Conservation (phyloP, 2,888 invertebrate species). For the Oligia fasciuncula region DNA sequence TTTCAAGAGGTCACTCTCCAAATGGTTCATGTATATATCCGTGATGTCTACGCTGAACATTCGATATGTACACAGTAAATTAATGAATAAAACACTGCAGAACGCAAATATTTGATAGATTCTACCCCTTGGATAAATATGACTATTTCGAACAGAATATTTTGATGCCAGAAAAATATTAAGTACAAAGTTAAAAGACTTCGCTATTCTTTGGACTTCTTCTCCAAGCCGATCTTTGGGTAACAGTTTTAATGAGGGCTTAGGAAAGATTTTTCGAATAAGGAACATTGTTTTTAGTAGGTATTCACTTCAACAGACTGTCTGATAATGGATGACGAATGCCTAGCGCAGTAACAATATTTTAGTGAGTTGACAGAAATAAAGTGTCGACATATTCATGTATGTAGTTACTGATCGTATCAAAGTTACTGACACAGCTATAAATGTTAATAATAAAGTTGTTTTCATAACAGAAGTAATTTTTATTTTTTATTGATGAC, state of each 20-base stretch:
- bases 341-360: neutral
- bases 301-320: neutral
- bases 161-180: slow-evolving; percentile 24
- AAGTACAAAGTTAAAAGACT: slow-evolving; percentile 14
- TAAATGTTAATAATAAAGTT: neutral
- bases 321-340: neutral
- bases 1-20: slow-evolving; percentile 16
- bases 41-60: slow-evolving; percentile 4
- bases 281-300: neutral
- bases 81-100: neutral
- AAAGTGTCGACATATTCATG: neutral
- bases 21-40: neutral
- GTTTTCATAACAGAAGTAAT: neutral
- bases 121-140: slow-evolving; percentile 18
- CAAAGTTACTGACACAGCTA: neutral
- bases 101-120: slow-evolving; percentile 11
- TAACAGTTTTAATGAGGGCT: neutral
- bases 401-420: neutral
- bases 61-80: slow-evolving; percentile 24
- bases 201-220: slow-evolving; percentile 14
- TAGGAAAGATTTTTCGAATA: neutral
- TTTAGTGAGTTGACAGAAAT: neutral
- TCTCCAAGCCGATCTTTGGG: neutral
- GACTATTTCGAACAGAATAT: slow-evolving; percentile 1
- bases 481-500: too few species aligned